These are phyloP conservation scores for Zootermopsis nevadensis DNA, from an alignment of 2,888 invertebrate genomes.

Conservation along the genomic window DNA sequence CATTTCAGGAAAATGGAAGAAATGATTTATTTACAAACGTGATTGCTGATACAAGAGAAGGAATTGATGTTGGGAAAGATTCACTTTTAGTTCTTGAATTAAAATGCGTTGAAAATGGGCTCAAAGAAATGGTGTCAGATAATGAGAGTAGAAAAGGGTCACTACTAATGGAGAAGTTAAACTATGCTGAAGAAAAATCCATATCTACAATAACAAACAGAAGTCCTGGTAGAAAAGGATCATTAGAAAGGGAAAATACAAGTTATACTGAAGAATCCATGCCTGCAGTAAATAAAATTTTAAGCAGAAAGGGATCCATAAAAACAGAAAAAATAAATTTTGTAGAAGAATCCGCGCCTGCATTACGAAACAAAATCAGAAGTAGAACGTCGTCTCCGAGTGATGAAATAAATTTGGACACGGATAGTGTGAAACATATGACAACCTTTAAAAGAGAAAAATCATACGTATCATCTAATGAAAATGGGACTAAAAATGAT, in stretches of 20 bases:
- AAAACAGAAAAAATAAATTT: not conserved
- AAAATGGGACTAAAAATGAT: not conserved
- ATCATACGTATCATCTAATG: not conserved
- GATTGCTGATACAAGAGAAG: not conserved
- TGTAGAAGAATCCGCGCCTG: too few species aligned
- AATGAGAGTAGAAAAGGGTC: not conserved
- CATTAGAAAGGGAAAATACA: not conserved
- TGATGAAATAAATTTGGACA: too few species aligned
- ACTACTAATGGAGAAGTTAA: not conserved
- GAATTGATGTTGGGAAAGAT: too few species aligned
- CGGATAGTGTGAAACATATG: too few species aligned
- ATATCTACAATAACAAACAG: not conserved
- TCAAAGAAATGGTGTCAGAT: not conserved
- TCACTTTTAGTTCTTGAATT: too few species aligned
- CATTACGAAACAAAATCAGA: too few species aligned
- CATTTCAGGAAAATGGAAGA: not conserved
- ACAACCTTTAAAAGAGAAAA: not conserved
- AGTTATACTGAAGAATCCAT: not conserved
- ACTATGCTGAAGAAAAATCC: not conserved
- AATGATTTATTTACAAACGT: not conserved
- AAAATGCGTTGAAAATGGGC: too few species aligned
- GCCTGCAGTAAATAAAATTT: not conserved
- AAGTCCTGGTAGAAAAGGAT: not conserved
- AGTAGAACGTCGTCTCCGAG: too few species aligned
- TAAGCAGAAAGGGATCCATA: not conserved